Conservation (phyloP, 2,797 vertebrate genomes). For the Chiloscyllium punctatum region DNA sequence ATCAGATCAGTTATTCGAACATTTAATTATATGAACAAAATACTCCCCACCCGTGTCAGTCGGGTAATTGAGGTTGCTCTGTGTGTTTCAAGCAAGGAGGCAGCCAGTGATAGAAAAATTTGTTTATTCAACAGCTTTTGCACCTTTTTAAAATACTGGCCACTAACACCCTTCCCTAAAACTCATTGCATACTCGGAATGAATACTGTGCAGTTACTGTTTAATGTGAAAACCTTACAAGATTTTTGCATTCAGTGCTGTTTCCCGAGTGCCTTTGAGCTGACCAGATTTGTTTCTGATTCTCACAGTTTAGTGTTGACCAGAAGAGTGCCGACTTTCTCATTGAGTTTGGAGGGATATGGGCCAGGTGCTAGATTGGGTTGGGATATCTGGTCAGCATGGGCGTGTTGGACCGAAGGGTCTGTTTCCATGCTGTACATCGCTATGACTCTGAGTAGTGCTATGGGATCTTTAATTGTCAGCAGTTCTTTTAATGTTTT, state of each 20-base stretch:
- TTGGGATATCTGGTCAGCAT: too few species aligned
- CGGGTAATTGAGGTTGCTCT: too few species aligned
- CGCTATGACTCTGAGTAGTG: background rate
- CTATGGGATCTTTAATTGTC: background rate
- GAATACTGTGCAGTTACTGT: background rate
- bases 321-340: background rate
- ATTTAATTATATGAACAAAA: too few species aligned
- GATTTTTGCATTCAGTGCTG: background rate
- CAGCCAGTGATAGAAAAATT: background rate
- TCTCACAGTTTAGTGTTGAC: background rate
- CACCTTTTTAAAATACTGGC: background rate
- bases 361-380: too few species aligned
- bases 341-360: background rate
- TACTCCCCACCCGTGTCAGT: too few species aligned
- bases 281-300: background rate
- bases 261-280: background rate
- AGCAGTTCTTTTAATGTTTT: background rate
- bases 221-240: background rate
- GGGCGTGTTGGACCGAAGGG: too few species aligned
- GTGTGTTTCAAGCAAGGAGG: background rate
- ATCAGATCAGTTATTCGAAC: too few species aligned
- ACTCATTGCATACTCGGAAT: background rate
- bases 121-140: background rate
- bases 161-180: too few species aligned
- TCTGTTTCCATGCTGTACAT: too few species aligned